A percentile compares a stretch with the other conserved stretches of the same genome.
Conservation (phyloP, 2,888 invertebrate species). For the Eupithecia centaureata region DNA sequence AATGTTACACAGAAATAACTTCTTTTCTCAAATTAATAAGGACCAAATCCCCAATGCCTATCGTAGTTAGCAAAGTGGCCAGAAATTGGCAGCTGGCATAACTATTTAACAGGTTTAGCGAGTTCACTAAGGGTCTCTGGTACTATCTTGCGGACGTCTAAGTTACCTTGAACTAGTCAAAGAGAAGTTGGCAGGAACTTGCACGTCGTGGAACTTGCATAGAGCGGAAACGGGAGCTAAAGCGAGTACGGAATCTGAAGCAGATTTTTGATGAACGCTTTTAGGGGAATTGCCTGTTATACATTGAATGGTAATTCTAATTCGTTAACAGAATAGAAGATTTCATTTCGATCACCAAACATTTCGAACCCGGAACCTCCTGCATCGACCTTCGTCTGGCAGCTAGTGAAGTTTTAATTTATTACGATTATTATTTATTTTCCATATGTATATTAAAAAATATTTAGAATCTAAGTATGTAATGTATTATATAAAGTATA, state of each 20-base stretch:
- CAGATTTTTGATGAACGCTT: not conserved
- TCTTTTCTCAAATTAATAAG: conserved; percentile 18
- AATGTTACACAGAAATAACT: conserved; percentile 4
- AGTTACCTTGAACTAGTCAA: conserved; percentile 9
- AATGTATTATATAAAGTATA: too few species aligned
- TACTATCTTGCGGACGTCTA: not conserved
- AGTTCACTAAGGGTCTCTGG: conserved; percentile 17
- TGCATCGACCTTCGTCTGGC: too few species aligned
- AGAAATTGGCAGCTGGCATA: conserved; percentile 20
- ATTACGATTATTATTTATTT: too few species aligned
- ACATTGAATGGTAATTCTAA: not conserved
- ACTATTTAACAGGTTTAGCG: conserved; percentile 24
- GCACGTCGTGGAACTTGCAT: not conserved
- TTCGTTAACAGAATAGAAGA: not conserved
- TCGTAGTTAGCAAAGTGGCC: conserved; percentile 29
- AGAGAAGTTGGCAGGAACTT: conserved; percentile 1
- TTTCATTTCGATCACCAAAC: not conserved
- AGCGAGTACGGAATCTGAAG: not conserved
- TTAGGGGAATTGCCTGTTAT: not conserved
- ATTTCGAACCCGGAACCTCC: too few species aligned
- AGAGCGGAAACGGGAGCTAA: not conserved
- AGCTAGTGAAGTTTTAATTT: too few species aligned
- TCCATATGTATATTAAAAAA: too few species aligned
- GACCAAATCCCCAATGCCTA: conserved; percentile 14
- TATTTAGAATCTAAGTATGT: too few species aligned